Percentiles rank a stretch among this genome's conserved stretches.
phyloP scores from a whole-genome alignment of 2,113 vertebrate genomes.

The Megalops atlanticus region DNA sequence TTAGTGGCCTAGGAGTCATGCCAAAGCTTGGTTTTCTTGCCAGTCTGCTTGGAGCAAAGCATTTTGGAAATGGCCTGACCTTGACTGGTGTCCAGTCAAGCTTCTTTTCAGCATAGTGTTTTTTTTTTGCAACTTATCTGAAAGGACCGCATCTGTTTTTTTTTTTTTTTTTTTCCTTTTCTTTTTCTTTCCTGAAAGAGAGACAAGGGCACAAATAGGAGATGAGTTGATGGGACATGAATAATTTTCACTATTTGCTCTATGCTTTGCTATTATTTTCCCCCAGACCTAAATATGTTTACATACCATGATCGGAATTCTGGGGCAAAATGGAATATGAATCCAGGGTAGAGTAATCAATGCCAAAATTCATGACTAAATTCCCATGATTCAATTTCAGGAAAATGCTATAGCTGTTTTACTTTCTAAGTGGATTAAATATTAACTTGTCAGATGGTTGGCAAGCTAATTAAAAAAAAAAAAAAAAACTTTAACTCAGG shows the following conservation, averaged over 20 bases:
- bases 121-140: neutral
- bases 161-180: too few relatives aligned
- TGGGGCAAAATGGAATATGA: neutral
- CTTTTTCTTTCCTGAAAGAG: neutral
- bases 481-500: conserved; percentile 23
- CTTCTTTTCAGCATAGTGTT: neutral
- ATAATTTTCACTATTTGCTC: neutral
- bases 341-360: neutral
- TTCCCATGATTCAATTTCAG: neutral
- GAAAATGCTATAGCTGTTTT: conserved; percentile 6
- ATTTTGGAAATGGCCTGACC: neutral
- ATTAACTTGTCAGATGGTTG: conserved; percentile 20
- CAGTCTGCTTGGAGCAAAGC: neutral
- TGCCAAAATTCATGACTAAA: neutral
- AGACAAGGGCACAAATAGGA: neutral
- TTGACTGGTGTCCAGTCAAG: neutral
- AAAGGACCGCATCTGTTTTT: neutral
- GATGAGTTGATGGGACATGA: neutral
- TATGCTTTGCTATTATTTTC: neutral
- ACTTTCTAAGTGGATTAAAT: conserved; percentile 17
- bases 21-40: neutral
- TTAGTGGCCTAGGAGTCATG: neutral
- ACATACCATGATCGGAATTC: neutral
- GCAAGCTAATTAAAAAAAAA: conserved; percentile 28
- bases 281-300: neutral